A percentile compares a stretch with the other conserved stretches of the same genome.
Conservation (phyloP, 2,888 invertebrate species). For the Cheilosia urbana region DNA sequence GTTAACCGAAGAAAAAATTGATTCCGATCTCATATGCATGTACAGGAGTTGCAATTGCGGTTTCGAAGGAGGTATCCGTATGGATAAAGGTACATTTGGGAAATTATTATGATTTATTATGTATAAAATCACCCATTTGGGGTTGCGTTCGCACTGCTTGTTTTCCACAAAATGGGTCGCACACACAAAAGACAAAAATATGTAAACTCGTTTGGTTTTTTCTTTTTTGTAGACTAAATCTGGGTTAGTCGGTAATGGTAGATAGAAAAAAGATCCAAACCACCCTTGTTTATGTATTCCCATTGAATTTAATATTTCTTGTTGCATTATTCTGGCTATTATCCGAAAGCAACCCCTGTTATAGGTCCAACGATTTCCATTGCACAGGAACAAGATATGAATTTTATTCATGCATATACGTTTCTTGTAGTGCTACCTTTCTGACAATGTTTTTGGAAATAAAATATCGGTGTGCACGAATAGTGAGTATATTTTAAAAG, state of each 20-base stretch:
- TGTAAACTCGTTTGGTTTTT: background rate
- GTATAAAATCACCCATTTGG: background rate
- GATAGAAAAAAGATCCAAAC: background rate
- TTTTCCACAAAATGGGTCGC: background rate
- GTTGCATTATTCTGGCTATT: conserved; percentile 38
- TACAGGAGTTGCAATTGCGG: background rate
- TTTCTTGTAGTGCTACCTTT: too few species aligned
- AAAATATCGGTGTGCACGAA: too few species aligned
- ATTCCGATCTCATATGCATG: conserved; percentile 41
- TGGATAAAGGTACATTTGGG: conserved; percentile 1
- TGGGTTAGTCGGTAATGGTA: conserved; percentile 2
- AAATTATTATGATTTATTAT: conserved; percentile 30
- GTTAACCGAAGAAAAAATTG: conserved; percentile 24
- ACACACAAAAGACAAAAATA: background rate
- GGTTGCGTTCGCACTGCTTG: background rate
- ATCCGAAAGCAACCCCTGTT: conserved; percentile 1
- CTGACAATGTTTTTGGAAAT: too few species aligned
- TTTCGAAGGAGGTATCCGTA: background rate
- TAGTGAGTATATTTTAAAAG: too few species aligned
- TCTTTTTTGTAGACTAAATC: conserved; percentile 2
- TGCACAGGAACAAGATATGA: background rate
- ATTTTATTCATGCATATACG: conserved; percentile 1
- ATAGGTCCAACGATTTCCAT: conserved; percentile 4
- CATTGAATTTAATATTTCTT: conserved; percentile 6
- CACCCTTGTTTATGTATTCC: conserved; percentile 10